These are phyloP conservation scores for Lamellibrachia columna DNA, from an alignment of 2,888 invertebrate species.

Conservation along the genomic window DNA sequence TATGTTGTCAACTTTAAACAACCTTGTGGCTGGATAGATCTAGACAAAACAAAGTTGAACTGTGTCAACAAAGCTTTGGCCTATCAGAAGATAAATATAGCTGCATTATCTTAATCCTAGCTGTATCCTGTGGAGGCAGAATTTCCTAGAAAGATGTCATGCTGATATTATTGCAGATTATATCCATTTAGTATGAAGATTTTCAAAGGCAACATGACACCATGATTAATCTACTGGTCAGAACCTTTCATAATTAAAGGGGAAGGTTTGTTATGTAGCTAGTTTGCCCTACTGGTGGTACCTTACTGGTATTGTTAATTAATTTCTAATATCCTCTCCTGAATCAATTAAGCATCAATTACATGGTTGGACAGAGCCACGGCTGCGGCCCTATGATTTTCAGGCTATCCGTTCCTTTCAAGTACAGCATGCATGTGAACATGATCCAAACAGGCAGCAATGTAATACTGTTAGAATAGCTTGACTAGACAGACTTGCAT, in stretches of 20 bases:
- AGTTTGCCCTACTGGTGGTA: neutral
- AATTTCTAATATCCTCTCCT: neutral
- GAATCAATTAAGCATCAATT: neutral
- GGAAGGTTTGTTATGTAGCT: neutral
- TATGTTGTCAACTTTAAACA: neutral
- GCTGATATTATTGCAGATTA: neutral
- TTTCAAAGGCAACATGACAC: neutral
- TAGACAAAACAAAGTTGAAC: neutral
- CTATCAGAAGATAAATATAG: neutral
- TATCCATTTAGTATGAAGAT: neutral
- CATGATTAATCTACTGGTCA: neutral
- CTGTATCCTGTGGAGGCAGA: neutral
- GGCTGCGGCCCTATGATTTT: conserved; percentile 3
- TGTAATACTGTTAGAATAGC: neutral
- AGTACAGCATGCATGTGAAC: neutral
- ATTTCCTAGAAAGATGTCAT: neutral
- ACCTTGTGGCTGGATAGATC: neutral
- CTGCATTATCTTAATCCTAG: neutral
- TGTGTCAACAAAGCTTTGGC: neutral
- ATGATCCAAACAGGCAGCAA: neutral
- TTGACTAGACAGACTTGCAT: neutral
- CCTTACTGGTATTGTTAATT: neutral
- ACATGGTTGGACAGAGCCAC: neutral
- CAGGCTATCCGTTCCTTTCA: neutral
- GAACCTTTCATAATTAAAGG: neutral